Conservation (phyloP, 2,888 invertebrate genomes). For the Trichacis sp. region DNA sequence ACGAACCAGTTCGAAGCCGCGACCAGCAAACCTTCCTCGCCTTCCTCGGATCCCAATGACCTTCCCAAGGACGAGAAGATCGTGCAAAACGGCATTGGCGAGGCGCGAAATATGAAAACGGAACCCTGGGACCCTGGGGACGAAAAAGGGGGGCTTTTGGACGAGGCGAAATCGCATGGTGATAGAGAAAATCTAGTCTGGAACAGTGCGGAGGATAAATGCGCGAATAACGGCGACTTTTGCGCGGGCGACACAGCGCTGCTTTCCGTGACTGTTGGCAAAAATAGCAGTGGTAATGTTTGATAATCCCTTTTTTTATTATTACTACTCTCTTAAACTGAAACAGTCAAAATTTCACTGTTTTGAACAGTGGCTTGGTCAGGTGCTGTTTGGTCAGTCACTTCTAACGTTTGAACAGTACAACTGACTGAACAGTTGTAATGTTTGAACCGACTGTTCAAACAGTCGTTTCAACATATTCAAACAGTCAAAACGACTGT, state of each 20-base stretch:
- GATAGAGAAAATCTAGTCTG: conserved; percentile 69
- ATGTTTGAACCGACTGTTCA: no score
- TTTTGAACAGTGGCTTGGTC: no score
- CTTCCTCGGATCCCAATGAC: conserved; percentile 38
- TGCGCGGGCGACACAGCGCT: conserved; percentile 10
- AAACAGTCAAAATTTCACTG: no score
- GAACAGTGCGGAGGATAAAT: conserved; percentile 68
- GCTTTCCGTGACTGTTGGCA: not conserved
- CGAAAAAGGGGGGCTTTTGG: conserved; percentile 18
- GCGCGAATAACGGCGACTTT: conserved; percentile 28
- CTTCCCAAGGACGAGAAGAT: conserved; percentile 20
- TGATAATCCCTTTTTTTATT: no score
- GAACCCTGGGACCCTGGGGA: conserved; percentile 75
- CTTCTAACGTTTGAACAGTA: no score
- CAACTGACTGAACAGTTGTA: no score
- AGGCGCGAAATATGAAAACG: conserved; percentile 69
- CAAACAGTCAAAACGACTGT: no score
- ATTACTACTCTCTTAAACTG: no score
- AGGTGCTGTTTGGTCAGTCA: no score
- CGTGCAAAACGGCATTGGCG: conserved; percentile 30
- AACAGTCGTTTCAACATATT: no score
- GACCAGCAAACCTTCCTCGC: conserved; percentile 66
- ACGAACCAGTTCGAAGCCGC: conserved; percentile 72
- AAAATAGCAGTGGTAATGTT: conserved; percentile 4
- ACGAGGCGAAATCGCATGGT: conserved; percentile 12